phyloP scores from a whole-genome alignment of 1,140 invertebrate species.

The Drosophila truncata region DNA sequence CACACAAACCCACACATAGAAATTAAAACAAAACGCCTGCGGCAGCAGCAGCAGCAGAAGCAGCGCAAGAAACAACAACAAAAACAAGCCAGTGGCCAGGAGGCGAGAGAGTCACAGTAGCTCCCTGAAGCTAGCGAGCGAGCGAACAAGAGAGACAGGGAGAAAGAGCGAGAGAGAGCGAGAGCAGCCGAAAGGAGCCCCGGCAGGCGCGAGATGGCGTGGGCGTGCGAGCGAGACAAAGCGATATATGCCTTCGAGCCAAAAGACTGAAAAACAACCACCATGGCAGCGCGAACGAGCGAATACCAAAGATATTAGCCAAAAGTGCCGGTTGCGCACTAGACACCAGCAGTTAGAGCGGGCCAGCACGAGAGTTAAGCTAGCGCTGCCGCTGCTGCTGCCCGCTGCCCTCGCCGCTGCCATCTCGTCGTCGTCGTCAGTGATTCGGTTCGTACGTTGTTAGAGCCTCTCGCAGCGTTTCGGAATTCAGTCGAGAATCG shows the following conservation, averaged over 20 bases:
- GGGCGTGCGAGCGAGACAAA: constrained; percentile 51
- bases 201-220: constrained; percentile 17
- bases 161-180: not conserved
- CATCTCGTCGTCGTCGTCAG: constrained; percentile 61
- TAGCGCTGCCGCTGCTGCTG: constrained; percentile 26
- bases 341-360: constrained; percentile 20
- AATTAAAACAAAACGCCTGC: constrained; percentile 78
- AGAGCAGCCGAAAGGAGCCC: constrained; percentile 12
- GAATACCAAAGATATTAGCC: constrained; percentile 25
- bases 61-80: constrained; percentile 12
- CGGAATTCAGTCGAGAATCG: constrained; percentile 85
- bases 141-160: not conserved
- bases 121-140: constrained; percentile 2
- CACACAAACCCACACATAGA: constrained; percentile 79
- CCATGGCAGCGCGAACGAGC: constrained; percentile 18
- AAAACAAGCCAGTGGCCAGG: constrained; percentile 7
- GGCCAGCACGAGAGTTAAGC: constrained; percentile 46
- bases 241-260: constrained; percentile 31
- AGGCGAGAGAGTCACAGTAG: constrained; percentile 17
- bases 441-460: constrained; percentile 82
- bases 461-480: constrained; percentile 84
- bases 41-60: constrained; percentile 29
- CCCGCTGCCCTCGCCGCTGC: constrained; percentile 43
- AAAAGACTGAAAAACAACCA: constrained; percentile 21
- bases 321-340: not conserved